Base-by-base conservation (phyloP, 2,888 invertebrate genomes). In the Anorthoa munda region DNA sequence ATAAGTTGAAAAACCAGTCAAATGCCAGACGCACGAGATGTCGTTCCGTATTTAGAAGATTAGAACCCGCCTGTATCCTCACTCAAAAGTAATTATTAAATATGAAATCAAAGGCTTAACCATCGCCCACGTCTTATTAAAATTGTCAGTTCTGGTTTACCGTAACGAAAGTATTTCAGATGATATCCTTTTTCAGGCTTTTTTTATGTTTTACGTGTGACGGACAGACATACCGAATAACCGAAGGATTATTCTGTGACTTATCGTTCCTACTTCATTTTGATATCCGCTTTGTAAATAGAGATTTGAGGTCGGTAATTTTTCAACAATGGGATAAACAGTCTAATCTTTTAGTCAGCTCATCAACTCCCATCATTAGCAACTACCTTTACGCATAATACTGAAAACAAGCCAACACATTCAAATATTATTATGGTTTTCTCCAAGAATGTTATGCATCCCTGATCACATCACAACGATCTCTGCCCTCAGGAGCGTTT, bases 401-500 rank as follows among this genome's bases (percentile, higher is more conserved):
- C 7, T 23, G 2, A 39, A 12, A 58, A n/a, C 4, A 67, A 31
- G 59, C n/a, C 45, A 50, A 55, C 13, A 55, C 39, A 51, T 21
- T 58, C 26, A 45, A 61, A 71, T 9, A 48, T 46, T 13, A 39
- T 64, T 45, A 31, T 26, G 15, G 23, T 39, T 50, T 58, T 60
- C 55, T 64, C 55, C 71, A 50, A 72, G 45, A 67, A 65, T 75
- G 50, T 59, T 75, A 51, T 72, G 66, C 67, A 66, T 68, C 45
- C 76, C 73, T 79, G 72, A 53, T 80, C 56, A 21, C 64, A 53
- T 80, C 56, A 21, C 64, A 50, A 26, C 31, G 71, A 77, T 76
- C 71, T 61, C 39, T 79, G 80, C 82, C 77, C 83, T 59, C 77
- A 64, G 80, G 72, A 82, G 67, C 60, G 53, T 77, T 81, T 68